phyloP scores from a whole-genome alignment of 2,888 invertebrate species.

The Drosophila anomelani region DNA sequence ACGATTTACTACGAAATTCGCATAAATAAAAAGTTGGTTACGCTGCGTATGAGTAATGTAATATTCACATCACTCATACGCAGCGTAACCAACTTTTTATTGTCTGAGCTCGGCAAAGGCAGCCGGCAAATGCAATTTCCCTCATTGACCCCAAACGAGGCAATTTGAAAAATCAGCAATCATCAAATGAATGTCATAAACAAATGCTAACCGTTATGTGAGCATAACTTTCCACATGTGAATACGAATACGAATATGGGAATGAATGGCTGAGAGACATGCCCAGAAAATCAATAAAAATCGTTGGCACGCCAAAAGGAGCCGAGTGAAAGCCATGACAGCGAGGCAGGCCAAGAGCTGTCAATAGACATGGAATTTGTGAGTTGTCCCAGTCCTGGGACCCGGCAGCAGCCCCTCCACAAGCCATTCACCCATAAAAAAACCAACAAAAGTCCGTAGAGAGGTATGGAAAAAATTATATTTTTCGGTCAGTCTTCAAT shows the following conservation, averaged over 20 bases:
- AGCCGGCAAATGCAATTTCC: constrained; percentile 30
- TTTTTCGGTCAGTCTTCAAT: neutral
- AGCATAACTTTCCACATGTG: constrained; percentile 40
- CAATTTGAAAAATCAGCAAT: constrained; percentile 44
- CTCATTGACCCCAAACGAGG: constrained; percentile 29
- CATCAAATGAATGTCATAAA: constrained; percentile 51
- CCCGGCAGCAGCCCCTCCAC: neutral
- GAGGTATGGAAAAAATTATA: constrained; percentile 19
- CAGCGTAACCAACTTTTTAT: constrained; percentile 4
- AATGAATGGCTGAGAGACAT: constrained; percentile 16
- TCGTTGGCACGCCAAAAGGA: constrained; percentile 28
- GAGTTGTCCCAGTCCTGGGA: constrained; percentile 26
- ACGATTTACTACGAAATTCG: constrained; percentile 3
- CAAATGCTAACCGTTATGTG: constrained; percentile 42
- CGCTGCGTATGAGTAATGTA: neutral
- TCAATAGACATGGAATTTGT: constrained; percentile 25
- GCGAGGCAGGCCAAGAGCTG: constrained; percentile 15
- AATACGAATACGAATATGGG: constrained; percentile 6
- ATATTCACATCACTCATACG: constrained; percentile 32
- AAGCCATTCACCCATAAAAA: constrained; percentile 9
- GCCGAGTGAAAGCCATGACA: constrained; percentile 5
- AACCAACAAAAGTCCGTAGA: constrained; percentile 6
- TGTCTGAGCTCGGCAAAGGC: constrained; percentile 6
- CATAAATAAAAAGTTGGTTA: neutral
- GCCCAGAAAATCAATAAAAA: constrained; percentile 40